Evolutionary conservation across 2,797 vertebrate species (phyloP).

Genomic region (Acrocephalus scirpaceus): DNA sequence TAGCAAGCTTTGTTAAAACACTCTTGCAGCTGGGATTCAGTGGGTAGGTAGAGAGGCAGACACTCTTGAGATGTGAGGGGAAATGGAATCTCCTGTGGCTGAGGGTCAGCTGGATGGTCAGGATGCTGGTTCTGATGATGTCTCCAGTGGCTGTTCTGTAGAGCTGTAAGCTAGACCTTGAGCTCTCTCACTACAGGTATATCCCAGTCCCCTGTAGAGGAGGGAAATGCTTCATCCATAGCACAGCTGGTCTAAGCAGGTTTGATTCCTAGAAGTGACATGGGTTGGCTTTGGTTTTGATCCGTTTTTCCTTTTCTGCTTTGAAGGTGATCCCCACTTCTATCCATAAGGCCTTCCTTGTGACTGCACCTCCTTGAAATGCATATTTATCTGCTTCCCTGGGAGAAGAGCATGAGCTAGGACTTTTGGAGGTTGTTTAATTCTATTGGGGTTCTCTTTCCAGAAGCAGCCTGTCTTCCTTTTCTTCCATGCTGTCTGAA

Average conservation of each 20-base stretch:
- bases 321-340: neutral
- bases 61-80: neutral
- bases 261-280: neutral
- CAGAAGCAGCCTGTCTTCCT: neutral
- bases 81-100: neutral
- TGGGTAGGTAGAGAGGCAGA: neutral
- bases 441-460: neutral
- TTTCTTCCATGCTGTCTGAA: neutral
- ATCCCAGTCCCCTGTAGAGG: neutral
- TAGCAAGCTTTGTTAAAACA: neutral
- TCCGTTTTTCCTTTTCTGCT: neutral
- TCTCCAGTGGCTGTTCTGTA: neutral
- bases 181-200: neutral
- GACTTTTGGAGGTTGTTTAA: neutral
- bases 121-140: neutral
- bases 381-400: neutral
- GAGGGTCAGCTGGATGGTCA: neutral
- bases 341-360: neutral
- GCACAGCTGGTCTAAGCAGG: neutral
- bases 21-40: neutral
- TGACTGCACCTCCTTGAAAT: neutral
- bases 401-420: neutral
- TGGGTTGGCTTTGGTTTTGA: neutral
- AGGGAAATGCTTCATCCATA: neutral
- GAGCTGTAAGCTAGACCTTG: neutral